Evolutionary conservation across 2,797 vertebrate genomes (phyloP), one percentile per base, ranked within the genome.

Genomic region (Dromococcyx pavoninus): DNA sequence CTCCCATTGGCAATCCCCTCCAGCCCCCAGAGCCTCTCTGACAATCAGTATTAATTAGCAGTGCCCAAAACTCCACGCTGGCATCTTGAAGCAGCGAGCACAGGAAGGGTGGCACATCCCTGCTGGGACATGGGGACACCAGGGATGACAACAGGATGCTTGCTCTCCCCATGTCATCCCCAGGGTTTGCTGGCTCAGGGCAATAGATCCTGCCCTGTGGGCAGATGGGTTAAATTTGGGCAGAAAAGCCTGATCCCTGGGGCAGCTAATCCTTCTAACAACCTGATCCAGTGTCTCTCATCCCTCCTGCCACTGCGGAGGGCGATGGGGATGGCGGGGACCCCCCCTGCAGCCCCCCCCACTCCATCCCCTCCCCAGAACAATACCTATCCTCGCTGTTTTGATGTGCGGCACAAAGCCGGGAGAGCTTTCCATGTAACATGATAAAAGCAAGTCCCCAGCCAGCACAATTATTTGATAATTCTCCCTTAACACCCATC

Each of bases 401-500:
- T 93, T 82, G 91, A 95, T 91, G 94, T 62, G 73, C n/a, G 7
- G 80, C 73, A 91, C 95, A 91, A 94, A 96, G 94, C 95, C 75
- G 37, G 43, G 39, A 72, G 44, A 69, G 77, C 86, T 93, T 93
- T 94, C 85, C 89, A 37, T 72, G 91, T 94, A 95, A 92, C 91
- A 53, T 33, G 94, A 96, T 91, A 93, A 97, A 97, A 96, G 96
- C 97, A 81, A 91, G 95, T 95, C 97, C 96, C 97, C 93, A 89
- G 91, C 96, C 94, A 96, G 97, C 80, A 84, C 37, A 95, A 97
- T 95, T 95, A 98, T 96, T 95, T 92, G 94, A 96, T 97, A 97
- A 96, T 96, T 97, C 97, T 97, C 98, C 97, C 97, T 97, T 97
- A 96, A 97, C 96, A 97, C 98, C 97, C 97, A 97, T 97, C 97